Percentiles rank a stretch among this genome's conserved stretches.
phyloP scores from a whole-genome alignment of 2,888 invertebrate genomes.

The Aspidiotus rigidus region DNA sequence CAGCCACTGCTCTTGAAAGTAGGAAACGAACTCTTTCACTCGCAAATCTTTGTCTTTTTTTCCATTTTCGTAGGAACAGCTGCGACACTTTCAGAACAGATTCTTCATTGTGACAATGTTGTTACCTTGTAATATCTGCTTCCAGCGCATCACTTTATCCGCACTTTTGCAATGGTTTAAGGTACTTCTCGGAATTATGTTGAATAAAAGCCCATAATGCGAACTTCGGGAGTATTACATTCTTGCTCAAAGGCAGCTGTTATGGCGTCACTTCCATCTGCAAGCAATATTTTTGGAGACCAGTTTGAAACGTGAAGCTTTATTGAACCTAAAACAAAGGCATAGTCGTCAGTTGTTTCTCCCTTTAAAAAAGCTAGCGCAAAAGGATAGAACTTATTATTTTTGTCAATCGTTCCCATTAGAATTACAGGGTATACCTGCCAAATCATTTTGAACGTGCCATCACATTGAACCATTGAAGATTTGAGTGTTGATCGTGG shows the following conservation, averaged over 20 bases:
- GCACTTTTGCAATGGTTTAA: neutral
- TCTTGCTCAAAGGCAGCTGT: neutral
- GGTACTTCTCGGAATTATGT: neutral
- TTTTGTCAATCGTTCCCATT: neutral
- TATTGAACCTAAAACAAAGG: neutral
- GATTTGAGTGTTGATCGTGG: no score
- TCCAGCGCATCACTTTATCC: neutral
- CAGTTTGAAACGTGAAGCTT: neutral
- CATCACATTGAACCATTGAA: neutral
- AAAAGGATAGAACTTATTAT: neutral
- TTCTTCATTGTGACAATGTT: neutral
- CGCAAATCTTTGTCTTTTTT: neutral
- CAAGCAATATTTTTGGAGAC: neutral
- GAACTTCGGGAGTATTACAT: no score
- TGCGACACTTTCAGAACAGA: neutral
- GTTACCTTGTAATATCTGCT: neutral
- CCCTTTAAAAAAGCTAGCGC: neutral
- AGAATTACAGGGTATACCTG: neutral
- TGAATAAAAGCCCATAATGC: no score
- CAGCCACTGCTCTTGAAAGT: neutral
- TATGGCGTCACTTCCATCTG: neutral
- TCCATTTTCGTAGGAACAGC: neutral
- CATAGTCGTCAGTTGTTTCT: neutral
- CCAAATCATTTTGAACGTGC: neutral
- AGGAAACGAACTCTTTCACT: neutral